phyloP scores from a whole-genome alignment of 2,113 vertebrate species.

The Myotis yumanensis region DNA sequence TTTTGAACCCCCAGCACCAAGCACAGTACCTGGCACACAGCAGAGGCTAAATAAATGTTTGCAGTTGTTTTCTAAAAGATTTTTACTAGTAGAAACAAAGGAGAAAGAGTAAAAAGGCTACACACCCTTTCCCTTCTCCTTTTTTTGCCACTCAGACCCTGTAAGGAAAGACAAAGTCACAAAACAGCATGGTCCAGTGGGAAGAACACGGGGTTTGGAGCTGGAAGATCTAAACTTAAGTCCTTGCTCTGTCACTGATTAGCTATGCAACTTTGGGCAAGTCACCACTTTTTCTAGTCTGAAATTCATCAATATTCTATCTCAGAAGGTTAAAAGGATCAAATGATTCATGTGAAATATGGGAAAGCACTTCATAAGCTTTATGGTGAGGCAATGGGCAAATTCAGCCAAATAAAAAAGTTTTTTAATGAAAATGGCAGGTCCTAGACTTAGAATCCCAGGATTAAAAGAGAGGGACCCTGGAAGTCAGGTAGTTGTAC shows the following conservation, averaged over 20 bases:
- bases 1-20: constrained; percentile 72
- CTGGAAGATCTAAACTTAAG: constrained; percentile 46
- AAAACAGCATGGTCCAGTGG: constrained; percentile 79
- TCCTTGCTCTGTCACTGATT: constrained; percentile 45
- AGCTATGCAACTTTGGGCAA: constrained; percentile 49
- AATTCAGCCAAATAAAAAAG: constrained; percentile 50
- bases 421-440: constrained; percentile 41
- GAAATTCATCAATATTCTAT: background rate
- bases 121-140: constrained; percentile 81
- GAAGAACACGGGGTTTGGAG: constrained; percentile 70
- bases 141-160: constrained; percentile 82
- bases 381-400: constrained; percentile 35
- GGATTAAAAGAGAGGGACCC: background rate
- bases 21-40: constrained; percentile 73
- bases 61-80: constrained; percentile 78
- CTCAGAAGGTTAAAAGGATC: constrained; percentile 37
- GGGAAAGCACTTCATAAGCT: constrained; percentile 40
- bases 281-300: constrained; percentile 50
- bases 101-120: constrained; percentile 80
- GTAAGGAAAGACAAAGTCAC: constrained; percentile 82
- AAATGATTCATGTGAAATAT: constrained; percentile 53
- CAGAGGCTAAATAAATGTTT: constrained; percentile 76
- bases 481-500: background rate
- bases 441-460: constrained; percentile 66
- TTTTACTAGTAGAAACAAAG: constrained; percentile 79